Evolutionary conservation across 1,140 invertebrate genomes (phyloP).

Genomic region (Philopotamus ludificatus): DNA sequence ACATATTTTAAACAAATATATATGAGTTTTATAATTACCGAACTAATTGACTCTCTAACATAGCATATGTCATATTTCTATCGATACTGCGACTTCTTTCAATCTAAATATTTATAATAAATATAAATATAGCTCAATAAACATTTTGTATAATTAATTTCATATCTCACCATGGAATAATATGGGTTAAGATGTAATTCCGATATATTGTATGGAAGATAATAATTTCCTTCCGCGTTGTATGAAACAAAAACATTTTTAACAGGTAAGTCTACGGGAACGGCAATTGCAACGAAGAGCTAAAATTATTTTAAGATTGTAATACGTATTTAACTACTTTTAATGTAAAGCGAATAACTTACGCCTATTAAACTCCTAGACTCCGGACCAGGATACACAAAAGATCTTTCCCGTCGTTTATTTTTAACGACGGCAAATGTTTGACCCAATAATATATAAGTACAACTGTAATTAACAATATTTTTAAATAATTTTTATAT

Average conservation of each 20-base stretch:
- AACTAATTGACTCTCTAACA: constrained; percentile 26
- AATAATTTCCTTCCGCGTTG: constrained; percentile 74
- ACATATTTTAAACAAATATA: not conserved
- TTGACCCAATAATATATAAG: too few relatives aligned
- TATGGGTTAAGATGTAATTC: constrained; percentile 47
- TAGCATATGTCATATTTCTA: constrained; percentile 30
- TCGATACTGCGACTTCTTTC: constrained; percentile 20
- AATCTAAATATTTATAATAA: constrained; percentile 20
- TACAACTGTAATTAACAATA: too few relatives aligned
- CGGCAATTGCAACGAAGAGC: constrained; percentile 68
- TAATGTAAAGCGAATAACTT: constrained; percentile 4
- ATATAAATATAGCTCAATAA: not conserved
- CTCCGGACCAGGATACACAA: not conserved
- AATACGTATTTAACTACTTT: not conserved
- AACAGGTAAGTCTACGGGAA: constrained; percentile 68
- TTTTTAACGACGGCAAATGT: too few relatives aligned
- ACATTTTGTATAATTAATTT: not conserved
- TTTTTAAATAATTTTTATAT: too few relatives aligned
- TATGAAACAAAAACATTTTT: constrained; percentile 71
- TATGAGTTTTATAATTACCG: constrained; percentile 4
- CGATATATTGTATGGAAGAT: constrained; percentile 51
- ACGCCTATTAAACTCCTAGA: constrained; percentile 33
- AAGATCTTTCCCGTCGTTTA: constrained; percentile 15
- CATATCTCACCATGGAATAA: constrained; percentile 26
- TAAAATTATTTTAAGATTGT: constrained; percentile 18